Base-by-base conservation (phyloP, 1,140 invertebrate genomes). In the Drosophila orosa region DNA sequence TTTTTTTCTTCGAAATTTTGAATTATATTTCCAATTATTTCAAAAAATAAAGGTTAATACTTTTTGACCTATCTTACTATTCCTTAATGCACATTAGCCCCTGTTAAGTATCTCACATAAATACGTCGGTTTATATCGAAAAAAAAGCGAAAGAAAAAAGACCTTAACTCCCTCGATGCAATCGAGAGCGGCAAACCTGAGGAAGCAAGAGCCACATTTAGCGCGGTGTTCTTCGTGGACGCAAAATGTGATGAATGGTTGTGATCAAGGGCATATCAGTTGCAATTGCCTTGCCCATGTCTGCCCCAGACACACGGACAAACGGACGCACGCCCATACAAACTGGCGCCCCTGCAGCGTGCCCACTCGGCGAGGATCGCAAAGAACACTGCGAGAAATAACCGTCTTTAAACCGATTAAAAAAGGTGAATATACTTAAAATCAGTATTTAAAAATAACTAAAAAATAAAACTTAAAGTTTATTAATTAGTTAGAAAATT, bases 211-310 rank as follows among this genome's bases (percentile, higher is more conserved):
- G 39, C 35, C 27, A 65, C 60, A 68, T 68, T 68, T 68, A 68
- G 60, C 35, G 35, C 60, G 61, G 45, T 66, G 27, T 52, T 66
- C 35, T 52, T 52, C 29, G 35, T 52, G 40, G 45, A 24, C 61
- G 65, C 65, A 61, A 60, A 74, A 75, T 58, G 73, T 77, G 74
- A 77, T 78, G 57, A 78, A 71, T 78, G 66, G 42, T 37, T 58
- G 54, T 54, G 69, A 80, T 79, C 78, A 80, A 75, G 77, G 71
- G 72, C 66, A 73, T 80, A 81, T 81, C 78, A 81, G 73, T 77
- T 81, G 56, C 73, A 80, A 42, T 80, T 58, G 54, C 67, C 65
- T 65, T 45, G 54, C 35, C 39, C 63, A 55, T 52, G 44, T 52
- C 73, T 59, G 78, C 35, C 58, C 58, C 65, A 19, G 39, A 42